These are phyloP conservation scores for Lasioglossum villosulum DNA, from an alignment of 2,888 invertebrate species.

Conservation along the genomic window DNA sequence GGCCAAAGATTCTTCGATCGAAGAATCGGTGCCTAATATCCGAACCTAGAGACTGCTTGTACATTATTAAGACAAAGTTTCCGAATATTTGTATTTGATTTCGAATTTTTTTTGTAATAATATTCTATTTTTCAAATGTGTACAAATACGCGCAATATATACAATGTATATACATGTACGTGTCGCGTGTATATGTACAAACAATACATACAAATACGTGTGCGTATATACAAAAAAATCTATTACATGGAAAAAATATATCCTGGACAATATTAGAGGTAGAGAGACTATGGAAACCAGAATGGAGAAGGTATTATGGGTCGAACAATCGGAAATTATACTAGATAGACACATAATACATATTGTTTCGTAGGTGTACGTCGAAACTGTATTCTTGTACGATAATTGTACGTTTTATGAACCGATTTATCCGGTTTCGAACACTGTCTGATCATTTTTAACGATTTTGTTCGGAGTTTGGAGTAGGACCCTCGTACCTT, in stretches of 20 bases:
- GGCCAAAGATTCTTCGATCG: constrained; percentile 43
- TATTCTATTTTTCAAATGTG: constrained; percentile 27
- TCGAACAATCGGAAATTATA: constrained; percentile 20
- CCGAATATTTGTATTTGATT: constrained; percentile 1
- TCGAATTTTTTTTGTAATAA: constrained; percentile 19
- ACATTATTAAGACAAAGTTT: constrained; percentile 34
- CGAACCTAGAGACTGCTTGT: constrained; percentile 56
- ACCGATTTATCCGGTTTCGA: background rate
- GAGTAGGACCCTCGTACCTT: constrained; percentile 18
- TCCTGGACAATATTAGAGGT: constrained; percentile 39
- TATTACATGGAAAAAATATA: constrained; percentile 14
- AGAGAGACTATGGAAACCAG: constrained; percentile 29
- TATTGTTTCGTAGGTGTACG: background rate
- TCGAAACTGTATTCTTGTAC: background rate
- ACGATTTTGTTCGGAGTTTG: background rate
- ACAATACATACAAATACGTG: background rate
- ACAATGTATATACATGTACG: background rate
- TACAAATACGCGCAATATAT: constrained; percentile 3
- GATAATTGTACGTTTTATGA: background rate
- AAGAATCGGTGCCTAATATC: constrained; percentile 62
- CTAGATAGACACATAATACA: background rate
- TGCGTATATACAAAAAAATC: constrained; percentile 30
- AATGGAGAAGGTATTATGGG: constrained; percentile 8
- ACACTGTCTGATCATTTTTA: background rate
- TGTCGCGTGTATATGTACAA: background rate